Evolutionary conservation across 2,797 vertebrate species (phyloP), one percentile per base, ranked within the genome.

Genomic region (Sebastes trivittatus): DNA sequence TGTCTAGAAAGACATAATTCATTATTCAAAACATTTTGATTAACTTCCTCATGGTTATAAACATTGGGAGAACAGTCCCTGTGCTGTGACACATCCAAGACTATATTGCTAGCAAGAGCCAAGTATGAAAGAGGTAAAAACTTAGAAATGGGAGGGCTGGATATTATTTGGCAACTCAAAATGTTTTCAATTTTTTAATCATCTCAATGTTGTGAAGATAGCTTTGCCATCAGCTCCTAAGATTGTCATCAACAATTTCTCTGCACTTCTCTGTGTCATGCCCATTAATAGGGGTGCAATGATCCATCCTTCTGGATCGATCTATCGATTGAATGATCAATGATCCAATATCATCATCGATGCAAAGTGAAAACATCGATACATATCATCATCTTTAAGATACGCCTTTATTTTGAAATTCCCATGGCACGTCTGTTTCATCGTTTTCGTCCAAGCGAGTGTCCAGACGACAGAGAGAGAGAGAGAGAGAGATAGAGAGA

Each of bases 1-100:
- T 23, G 29, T 75, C 74, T 75, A 54, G 54, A 68, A 84, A 82
- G 38, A 69, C 32, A 34, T 36, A 66, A 81, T 82, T 77, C 20
- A 63, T 86, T 76, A 86, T 78, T 88, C 61, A 81, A 82, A 81
- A 62, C 56, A 65, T 79, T 78, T 69, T 77, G 38, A 88, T 82
- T 55, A 84, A 80, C 32, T 23, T 85, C 25, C 62, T 78, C 6
- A 0, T 60, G 27, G 67, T 62, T 68, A 72, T 73, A 77, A 86
- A 69, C 62, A 68, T 0, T 63, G 20, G 20, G 49, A 36, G 60
- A 85, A 71, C 14, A 59, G 49, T n/a, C 52, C 6, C 20, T 16
- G 46, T 32, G 36, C 30, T 65, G 30, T 46, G 38, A 81, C 11
- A 70, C 23, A 69, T 46, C n/a, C 11, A n/a, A 27, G 11, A 25